Evolutionary conservation across 1,140 invertebrate species (phyloP).

Genomic region (Cydia pomonella): DNA sequence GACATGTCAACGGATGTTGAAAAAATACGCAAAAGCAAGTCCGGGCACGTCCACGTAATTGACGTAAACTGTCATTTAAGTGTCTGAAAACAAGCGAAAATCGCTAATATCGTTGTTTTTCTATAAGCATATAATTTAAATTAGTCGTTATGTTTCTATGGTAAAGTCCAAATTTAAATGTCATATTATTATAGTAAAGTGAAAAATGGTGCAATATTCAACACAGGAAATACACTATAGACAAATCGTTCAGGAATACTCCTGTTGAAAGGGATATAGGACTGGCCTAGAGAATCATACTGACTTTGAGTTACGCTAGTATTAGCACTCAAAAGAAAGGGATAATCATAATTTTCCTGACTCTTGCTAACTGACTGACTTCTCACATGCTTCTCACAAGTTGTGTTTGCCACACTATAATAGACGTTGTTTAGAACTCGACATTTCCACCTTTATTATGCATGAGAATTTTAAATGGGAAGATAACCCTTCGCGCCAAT

Average conservation of each 20-base stretch:
- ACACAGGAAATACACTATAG: not conserved
- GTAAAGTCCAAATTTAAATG: not conserved
- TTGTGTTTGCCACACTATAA: no score
- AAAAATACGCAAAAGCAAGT: not conserved
- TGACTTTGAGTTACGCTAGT: no score
- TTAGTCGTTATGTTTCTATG: not conserved
- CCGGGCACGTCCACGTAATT: constrained; percentile 32
- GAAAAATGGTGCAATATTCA: not conserved
- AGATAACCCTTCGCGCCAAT: no score
- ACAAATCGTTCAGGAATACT: not conserved
- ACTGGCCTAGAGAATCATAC: no score
- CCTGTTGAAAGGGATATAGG: not conserved
- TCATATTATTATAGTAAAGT: not conserved
- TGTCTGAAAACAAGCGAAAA: not conserved
- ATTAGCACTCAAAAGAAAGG: no score
- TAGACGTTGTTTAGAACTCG: no score
- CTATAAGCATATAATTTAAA: not conserved
- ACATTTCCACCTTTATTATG: no score
- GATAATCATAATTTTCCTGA: no score
- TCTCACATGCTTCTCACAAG: no score
- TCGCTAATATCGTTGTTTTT: not conserved
- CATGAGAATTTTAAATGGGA: no score
- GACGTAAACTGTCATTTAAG: constrained; percentile 19
- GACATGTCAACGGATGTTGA: not conserved
- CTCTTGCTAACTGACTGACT: no score